Base-by-base conservation (phyloP, 2,113 vertebrate species). In the Toxostoma redivivum region DNA sequence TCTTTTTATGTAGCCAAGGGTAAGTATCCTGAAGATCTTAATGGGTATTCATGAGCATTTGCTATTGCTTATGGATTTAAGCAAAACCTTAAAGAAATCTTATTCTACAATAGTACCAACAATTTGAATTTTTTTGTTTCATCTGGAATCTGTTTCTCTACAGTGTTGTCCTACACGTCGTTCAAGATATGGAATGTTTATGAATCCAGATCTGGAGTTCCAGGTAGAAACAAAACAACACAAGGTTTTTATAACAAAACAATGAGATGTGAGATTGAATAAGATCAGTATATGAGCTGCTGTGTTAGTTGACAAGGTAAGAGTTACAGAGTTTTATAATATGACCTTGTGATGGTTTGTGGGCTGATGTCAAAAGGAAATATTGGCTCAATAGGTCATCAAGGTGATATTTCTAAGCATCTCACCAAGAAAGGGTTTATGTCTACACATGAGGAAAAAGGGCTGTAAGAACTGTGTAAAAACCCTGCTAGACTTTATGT, bases 81-180 rank as follows among this genome's bases (percentile, higher is more conserved):
- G 11, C 5, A 62, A 66, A 76, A 17, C 11, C 11, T 71, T 51
- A 85, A 66, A 84, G 24, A 47, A 67, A 35, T 57, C 7, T 61
- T 22, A 13, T 42, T 57, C 28, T 24, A 31, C 5, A 19, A 21
- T 20, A 77, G 67, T 31, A 40, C 1, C 4, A 66, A 44, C 3
- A 44, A 22, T 76, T 47, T 16, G 10, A 47, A 23, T n/a, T 16
- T 4, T 56, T 83, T 62, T 76, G 21, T 70, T 80, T 11, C 12
- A 15, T 57, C 2, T 2, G 15, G 45, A 23, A 51, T 30, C 40
- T 71, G 21, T 45, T 81, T 80, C 18, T 77, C 35, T 58, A 21
- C 18, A 31, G 10, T 27, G 10, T 11, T 67, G 5, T 44, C 14
- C 23, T 70, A 61, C 3, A 12, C 11, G 47, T 54, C 0, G 0